Conservation (phyloP, 23 tunicate genomes). For the Diplosoma virens region DNA sequence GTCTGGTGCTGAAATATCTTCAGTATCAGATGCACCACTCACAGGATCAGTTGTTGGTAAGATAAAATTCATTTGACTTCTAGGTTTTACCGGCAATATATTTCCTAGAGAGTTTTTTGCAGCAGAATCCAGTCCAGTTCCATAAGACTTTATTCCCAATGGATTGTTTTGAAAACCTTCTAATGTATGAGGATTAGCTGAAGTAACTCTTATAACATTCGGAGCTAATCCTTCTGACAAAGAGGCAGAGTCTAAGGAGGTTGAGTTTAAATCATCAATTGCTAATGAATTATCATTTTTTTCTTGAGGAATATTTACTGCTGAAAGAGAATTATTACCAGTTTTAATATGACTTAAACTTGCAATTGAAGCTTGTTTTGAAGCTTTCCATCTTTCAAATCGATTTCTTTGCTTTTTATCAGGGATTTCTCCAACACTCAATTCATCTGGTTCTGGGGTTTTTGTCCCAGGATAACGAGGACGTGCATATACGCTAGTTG, state of each 20-base stretch:
- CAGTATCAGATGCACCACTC: constrained; percentile 27
- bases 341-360: neutral
- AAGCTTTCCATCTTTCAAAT: constrained; percentile 18
- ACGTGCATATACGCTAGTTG: constrained; percentile 50
- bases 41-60: constrained; percentile 8
- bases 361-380: neutral
- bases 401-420: neutral
- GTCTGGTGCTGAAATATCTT: constrained; percentile 16
- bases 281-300: neutral
- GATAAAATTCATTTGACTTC: constrained; percentile 28
- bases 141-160: neutral
- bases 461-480: constrained; percentile 47
- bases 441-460: constrained; percentile 6
- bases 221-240: neutral
- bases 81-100: neutral
- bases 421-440: constrained; percentile 35
- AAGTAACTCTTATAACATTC: constrained; percentile 25
- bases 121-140: neutral
- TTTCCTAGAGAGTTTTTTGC: neutral
- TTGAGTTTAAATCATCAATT: neutral
- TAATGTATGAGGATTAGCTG: neutral
- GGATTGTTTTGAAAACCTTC: too few species aligned
- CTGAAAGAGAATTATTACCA: neutral
- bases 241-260: neutral
- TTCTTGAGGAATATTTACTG: neutral